These are phyloP conservation scores for Paradisaea rubra DNA, from an alignment of 2,113 vertebrate genomes.

Conservation along the genomic window DNA sequence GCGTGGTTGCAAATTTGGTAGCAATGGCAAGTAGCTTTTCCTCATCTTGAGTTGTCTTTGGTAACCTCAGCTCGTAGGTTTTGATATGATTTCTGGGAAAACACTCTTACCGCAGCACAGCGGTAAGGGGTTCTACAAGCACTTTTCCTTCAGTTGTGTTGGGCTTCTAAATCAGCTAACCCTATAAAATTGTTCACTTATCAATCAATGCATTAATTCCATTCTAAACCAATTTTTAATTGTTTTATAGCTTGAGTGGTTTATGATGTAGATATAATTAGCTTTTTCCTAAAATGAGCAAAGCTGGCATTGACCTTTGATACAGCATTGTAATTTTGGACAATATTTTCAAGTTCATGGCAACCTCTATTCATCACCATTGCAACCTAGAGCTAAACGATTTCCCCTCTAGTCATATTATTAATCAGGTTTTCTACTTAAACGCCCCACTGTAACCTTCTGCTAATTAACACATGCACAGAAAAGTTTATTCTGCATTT, in stretches of 20 bases:
- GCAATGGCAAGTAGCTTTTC: neutral
- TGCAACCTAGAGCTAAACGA: neutral
- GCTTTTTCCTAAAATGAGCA: conserved; percentile 22
- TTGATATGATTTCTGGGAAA: neutral
- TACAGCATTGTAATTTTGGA: conserved; percentile 1
- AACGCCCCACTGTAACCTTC: conserved; percentile 24
- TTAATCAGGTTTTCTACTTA: conserved; percentile 26
- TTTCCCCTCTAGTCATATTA: conserved; percentile 40
- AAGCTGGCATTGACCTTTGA: conserved; percentile 28
- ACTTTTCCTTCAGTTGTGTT: neutral
- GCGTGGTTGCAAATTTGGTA: neutral
- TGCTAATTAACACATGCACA: conserved; percentile 35
- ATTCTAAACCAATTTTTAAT: neutral
- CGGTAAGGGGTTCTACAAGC: neutral
- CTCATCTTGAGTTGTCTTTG: neutral
- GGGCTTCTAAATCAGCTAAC: neutral
- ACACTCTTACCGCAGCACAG: neutral
- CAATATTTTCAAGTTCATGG: conserved; percentile 36
- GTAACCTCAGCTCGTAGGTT: neutral
- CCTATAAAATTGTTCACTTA: neutral
- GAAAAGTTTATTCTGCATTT: conserved; percentile 39
- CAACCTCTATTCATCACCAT: conserved; percentile 32
- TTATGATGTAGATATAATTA: conserved; percentile 55
- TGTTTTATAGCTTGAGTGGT: neutral
- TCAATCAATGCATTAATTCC: neutral